Evolutionary conservation across 2,797 vertebrate species (phyloP), one percentile per base, ranked within the genome.

Genomic region (Gymnodraco acuticeps): DNA sequence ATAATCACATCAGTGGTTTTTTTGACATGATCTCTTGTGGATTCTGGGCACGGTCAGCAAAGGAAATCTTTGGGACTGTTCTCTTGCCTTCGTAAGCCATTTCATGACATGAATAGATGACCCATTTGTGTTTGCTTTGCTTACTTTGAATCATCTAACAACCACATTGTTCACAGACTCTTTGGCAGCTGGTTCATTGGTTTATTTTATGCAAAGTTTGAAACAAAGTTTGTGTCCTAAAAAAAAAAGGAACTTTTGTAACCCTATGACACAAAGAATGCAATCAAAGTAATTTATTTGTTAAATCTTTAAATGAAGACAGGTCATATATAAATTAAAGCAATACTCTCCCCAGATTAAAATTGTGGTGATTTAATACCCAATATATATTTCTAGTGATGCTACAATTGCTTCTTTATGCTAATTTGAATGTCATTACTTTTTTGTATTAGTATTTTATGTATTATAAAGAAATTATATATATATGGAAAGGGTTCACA

Each of bases 11-110:
- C 33, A 27, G 13, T 12, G 43, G 5, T 23, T 15, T 45, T 23
- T 15, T 61, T 15, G 14, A 10, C 27, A 15, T 51, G 3, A 64
- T 53, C 9, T 59, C 43, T 66, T 69, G 54, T 13, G 16, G 19
- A 69, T 52, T 70, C 31, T 50, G 43, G 38, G 63, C 70, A 74
- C 59, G 56, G 51, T 56, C 46, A 52, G 27, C 27, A 33, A 50
- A 3, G 38, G 19, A 69, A 53, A 75, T 66, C 70, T 58, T 27
- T 59, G 13, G 11, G 12, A 60, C 51, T 41, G 15, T 38, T 67
- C 31, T 64, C 14, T 54, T 73, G 11, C 8, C 11, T 20, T 55
- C 53, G 63, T 16, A 71, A 56, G 13, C 16, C 31, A 47, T 63
- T 67, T 63, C 54, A 14, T 56, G 45, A 51, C 47, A 51, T 23